Percentiles rank a stretch among this genome's conserved stretches.
phyloP scores from a whole-genome alignment of 1,140 invertebrate genomes.

The Chironomus tepperi region DNA sequence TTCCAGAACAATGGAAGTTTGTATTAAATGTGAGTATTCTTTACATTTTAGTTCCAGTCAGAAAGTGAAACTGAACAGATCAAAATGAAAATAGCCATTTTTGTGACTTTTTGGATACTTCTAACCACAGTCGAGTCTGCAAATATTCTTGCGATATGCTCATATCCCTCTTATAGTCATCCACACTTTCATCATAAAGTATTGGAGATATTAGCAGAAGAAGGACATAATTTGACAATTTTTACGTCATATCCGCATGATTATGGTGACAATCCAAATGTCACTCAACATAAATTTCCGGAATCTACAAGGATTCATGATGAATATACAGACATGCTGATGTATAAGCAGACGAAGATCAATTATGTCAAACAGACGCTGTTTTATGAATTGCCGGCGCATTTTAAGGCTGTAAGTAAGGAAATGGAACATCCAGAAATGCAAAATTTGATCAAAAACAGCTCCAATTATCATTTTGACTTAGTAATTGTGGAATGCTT shows the following conservation, averaged over 20 bases:
- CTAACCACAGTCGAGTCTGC: background rate
- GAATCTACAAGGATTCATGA: background rate
- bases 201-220: background rate
- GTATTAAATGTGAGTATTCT: too few relatives aligned
- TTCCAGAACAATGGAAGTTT: too few relatives aligned
- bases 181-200: background rate
- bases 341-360: background rate
- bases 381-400: background rate
- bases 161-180: background rate
- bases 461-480: background rate
- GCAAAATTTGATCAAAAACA: background rate
- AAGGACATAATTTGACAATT: constrained; percentile 1
- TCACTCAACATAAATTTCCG: background rate
- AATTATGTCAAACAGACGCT: background rate
- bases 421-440: background rate
- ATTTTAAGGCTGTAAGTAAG: background rate
- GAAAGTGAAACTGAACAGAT: too few relatives aligned
- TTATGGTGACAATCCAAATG: background rate
- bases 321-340: background rate
- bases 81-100: too few relatives aligned
- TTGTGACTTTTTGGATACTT: too few relatives aligned
- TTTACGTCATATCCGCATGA: background rate
- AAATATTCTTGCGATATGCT: background rate
- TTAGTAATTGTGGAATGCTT: background rate
- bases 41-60: too few relatives aligned